Base-by-base conservation (phyloP, 2,888 invertebrate genomes). In the Kryphioiulus occultus region DNA sequence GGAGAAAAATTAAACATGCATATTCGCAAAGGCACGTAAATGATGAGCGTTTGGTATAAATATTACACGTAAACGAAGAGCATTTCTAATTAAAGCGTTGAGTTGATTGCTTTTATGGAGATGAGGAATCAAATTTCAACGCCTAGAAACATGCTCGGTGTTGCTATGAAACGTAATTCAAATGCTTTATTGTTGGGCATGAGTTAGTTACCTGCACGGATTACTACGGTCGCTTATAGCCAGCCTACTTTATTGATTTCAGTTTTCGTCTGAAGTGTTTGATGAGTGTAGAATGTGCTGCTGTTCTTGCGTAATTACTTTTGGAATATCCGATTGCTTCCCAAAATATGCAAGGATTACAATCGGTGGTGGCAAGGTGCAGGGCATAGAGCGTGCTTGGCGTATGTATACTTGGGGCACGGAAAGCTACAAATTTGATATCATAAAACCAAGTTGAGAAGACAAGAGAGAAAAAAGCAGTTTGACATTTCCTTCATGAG, bases 31-130 rank as follows among this genome's bases (percentile, higher is more conserved):
- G 68, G 26, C 68, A 68, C 68, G 68, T 68, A 68, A 68, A 68
- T 68, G 68, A 68, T 68, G 68, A 68, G 68, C 68, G 68, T 22
- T 68, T 19, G 68, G 53, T 53, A 53, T 53, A 53, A 53, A 53
- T 5, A n/a, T 53, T 19, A 47, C 47, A 19, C 53, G 19, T 53
- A 53, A 53, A 53, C n/a, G 68, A 68, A 68, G 22, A 7, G 68
- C 68, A 68, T 68, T 68, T 68, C 68, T 68, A 68, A 68, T 68
- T 68, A 68, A 59, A 68, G 68, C 22, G 68, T 68, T 68, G 68
- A 68, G 68, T 68, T 68, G 68, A 68, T 68, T 68, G 68, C 68
- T 68, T 68, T 68, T 68, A 68, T 68, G 68, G 68, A 68, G 68
- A 68, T 68, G 68, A 68, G 68, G 68, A 68, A 68, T 68, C 68